phyloP scores from a whole-genome alignment of 2,113 vertebrate species.

The Rhombomys opimus region DNA sequence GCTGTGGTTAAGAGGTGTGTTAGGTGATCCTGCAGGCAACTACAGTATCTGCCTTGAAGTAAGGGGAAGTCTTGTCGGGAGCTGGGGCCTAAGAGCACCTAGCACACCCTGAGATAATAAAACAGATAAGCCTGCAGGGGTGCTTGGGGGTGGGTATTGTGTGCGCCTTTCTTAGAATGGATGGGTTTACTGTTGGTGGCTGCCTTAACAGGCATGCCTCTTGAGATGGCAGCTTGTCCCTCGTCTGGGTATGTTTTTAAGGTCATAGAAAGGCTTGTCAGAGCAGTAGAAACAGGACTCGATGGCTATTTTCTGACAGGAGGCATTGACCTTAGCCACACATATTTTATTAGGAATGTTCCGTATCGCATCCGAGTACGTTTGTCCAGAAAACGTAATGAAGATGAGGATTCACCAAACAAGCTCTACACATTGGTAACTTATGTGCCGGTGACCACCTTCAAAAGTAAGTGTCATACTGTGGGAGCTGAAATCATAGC shows the following conservation, averaged over 20 bases:
- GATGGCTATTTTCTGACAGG: background rate
- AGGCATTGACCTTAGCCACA: background rate
- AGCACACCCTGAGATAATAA: fast-evolving
- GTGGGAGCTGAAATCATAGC: fast-evolving
- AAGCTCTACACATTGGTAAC: conserved; percentile 97
- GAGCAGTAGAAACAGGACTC: background rate
- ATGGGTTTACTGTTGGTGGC: background rate
- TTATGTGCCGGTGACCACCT: conserved; percentile 96
- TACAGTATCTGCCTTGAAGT: background rate
- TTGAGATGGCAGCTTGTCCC: background rate
- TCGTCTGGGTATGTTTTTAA: background rate
- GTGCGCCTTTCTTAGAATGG: background rate
- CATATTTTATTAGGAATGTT: conserved; percentile 90
- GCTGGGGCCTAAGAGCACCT: background rate
- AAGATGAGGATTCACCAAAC: conserved; percentile 99
- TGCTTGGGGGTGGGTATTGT: background rate
- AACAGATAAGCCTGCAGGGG: fast-evolving
- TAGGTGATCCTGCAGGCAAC: background rate
- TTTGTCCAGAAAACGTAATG: conserved; percentile 96
- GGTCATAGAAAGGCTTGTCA: background rate
- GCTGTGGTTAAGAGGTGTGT: background rate
- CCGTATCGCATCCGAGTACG: conserved; percentile 96
- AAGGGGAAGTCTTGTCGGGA: background rate
- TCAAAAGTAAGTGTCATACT: conserved; percentile 91
- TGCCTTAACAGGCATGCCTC: background rate